Base-by-base conservation (phyloP, 2,797 vertebrate species). In the Liparis tanakae region DNA sequence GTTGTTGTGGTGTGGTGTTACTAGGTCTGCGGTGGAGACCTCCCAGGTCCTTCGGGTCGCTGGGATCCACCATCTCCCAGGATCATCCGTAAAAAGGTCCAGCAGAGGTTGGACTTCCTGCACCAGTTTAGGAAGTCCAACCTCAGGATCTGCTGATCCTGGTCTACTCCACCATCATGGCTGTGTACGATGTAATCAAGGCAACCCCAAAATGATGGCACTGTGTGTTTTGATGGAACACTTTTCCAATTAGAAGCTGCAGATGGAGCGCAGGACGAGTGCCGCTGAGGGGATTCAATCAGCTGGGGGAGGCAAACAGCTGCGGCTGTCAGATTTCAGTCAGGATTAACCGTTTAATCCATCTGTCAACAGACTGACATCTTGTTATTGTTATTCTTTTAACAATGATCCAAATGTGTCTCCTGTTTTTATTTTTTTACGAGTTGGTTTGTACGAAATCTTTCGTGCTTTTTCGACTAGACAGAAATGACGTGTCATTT, bases 251-350 rank as follows among this genome's bases (percentile, higher is more conserved):
- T 56, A 67, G 65, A 10, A 12, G 37, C 53, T 67, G 51, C 39
- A 67, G 65, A 67, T 56, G 65, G 65, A 44, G 8, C 20, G 1
- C 62, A 37, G 43, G 55, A n/a, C 8, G 51, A 67, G 15, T 37
- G 51, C 64, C 41, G 33, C 62, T 66, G 20, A n/a, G 37, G 51
- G 51, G 65, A 67, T 34, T 43, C 14, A 55, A 43, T n/a, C 37
- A 44, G 65, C 64, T 54, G 50, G 41, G 54, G 37, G 34, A 43
- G 20, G 34, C 64, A 44, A 33, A 44, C 51, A 67, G 65, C 65
- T 55, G 51, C 17, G 37, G 22, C 33, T 30, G 51, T 43, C 17
- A 20, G 44, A 50, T 36, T 48, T 30, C 8, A 10, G 10, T 7
- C 20, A 53, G 18, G 34, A 36, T 34, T 14, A 65, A 17, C 51